Evolutionary conservation across 2,888 invertebrate species (phyloP).

Genomic region (Archaeoteleia sp.): DNA sequence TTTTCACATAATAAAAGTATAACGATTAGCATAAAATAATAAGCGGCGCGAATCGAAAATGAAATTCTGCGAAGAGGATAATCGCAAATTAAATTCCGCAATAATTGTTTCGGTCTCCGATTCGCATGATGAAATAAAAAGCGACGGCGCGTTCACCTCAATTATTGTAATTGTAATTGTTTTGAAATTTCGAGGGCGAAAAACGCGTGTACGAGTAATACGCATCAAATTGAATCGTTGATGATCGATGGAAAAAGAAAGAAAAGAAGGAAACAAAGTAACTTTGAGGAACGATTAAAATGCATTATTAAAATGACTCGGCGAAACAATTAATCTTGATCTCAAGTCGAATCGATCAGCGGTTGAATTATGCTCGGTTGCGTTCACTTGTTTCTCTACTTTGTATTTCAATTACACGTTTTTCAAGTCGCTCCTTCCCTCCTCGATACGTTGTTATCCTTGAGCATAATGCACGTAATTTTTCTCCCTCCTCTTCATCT

Average conservation of each 20-base stretch:
- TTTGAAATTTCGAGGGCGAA: constrained; percentile 18
- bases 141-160: constrained; percentile 24
- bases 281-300: constrained; percentile 12
- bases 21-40: constrained; percentile 25
- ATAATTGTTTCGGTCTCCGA: constrained; percentile 32
- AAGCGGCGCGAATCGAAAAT: constrained; percentile 26
- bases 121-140: constrained; percentile 31
- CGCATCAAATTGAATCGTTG: constrained; percentile 24
- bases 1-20: constrained; percentile 11
- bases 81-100: constrained; percentile 31
- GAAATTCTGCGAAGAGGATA: constrained; percentile 28
- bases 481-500: constrained; percentile 37
- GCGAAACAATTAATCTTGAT: constrained; percentile 43
- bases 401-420: constrained; percentile 50
- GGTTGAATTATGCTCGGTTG: constrained; percentile 36
- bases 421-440: constrained; percentile 31
- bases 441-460: constrained; percentile 45
- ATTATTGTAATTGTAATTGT: constrained; percentile 32
- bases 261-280: constrained; percentile 3
- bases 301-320: constrained; percentile 28
- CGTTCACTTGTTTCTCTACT: constrained; percentile 47
- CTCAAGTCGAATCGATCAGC: constrained; percentile 42
- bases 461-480: constrained; percentile 49
- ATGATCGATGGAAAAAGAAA: constrained; percentile 12
- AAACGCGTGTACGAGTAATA: constrained; percentile 18